These are phyloP conservation scores for Clanis bilineata DNA, from an alignment of 2,888 invertebrate genomes.

Conservation along the genomic window DNA sequence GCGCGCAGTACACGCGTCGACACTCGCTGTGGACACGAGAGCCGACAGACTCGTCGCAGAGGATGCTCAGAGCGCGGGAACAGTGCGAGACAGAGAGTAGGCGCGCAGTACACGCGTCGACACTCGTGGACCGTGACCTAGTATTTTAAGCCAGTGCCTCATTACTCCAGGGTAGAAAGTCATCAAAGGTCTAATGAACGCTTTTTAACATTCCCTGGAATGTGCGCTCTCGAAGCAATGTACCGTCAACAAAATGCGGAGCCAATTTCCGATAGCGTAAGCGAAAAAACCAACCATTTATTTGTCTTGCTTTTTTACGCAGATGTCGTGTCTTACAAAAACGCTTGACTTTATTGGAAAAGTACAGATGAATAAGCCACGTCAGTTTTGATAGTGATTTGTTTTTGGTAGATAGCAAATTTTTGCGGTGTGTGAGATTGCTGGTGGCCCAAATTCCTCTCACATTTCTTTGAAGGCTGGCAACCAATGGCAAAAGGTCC, in stretches of 20 bases:
- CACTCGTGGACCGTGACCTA: background rate
- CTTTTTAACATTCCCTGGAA: slow-evolving; percentile 14
- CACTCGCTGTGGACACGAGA: too few relatives aligned
- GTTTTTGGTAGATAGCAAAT: too few relatives aligned
- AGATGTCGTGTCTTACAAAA: background rate
- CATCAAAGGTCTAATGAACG: slow-evolving; percentile 8
- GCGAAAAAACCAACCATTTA: background rate
- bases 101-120: background rate
- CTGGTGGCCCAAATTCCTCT: too few relatives aligned
- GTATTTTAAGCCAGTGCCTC: background rate
- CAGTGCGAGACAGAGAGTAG: background rate
- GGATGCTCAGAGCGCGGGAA: background rate
- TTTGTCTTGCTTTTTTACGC: background rate
- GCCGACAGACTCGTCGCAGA: background rate
- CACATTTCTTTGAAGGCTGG: too few relatives aligned
- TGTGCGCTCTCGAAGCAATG: slow-evolving; percentile 3
- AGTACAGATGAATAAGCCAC: too few relatives aligned
- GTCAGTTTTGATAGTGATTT: too few relatives aligned
- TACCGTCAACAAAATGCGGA: slow-evolving; percentile 12
- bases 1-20: too few relatives aligned
- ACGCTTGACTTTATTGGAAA: too few relatives aligned
- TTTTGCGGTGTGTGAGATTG: too few relatives aligned
- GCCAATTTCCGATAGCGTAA: background rate
- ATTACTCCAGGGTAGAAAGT: background rate
- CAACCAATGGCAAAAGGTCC: too few relatives aligned